Conservation (phyloP, 2,888 invertebrate species). For the Lobophora halterata region DNA sequence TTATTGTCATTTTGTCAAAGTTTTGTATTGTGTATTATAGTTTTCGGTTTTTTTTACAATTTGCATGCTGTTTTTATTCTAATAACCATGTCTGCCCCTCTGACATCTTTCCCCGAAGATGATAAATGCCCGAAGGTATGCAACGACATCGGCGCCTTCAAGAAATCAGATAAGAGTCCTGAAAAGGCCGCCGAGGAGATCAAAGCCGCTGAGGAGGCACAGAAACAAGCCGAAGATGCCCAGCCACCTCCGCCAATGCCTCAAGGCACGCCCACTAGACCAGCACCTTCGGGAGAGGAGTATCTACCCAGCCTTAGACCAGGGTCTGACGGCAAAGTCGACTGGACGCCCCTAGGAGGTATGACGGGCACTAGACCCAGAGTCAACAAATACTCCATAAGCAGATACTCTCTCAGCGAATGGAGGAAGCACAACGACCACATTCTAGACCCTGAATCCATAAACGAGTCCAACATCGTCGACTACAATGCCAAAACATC, state of each 20-base stretch:
- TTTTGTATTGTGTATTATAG: too few species aligned
- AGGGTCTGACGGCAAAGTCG: constrained; percentile 86
- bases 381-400: constrained; percentile 88
- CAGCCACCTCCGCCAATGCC: constrained; percentile 8
- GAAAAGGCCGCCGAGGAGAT: constrained; percentile 38
- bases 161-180: constrained; percentile 51
- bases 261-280: constrained; percentile 25
- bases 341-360: constrained; percentile 85
- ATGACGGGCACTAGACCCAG: constrained; percentile 88
- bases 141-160: constrained; percentile 61
- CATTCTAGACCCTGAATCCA: constrained; percentile 69
- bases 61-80: not conserved
- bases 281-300: constrained; percentile 39
- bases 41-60: not conserved
- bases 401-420: constrained; percentile 86
- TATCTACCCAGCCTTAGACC: constrained; percentile 70
- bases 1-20: not conserved
- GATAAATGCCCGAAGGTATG: constrained; percentile 60
- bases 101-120: constrained; percentile 53
- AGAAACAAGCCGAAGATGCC: constrained; percentile 10
- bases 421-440: constrained; percentile 84
- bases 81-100: constrained; percentile 27
- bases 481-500: constrained; percentile 84
- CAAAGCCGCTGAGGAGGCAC: constrained; percentile 33
- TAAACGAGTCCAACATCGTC: constrained; percentile 78